Base-by-base conservation (phyloP, 1,140 invertebrate genomes). In the Bombus difficillimus region DNA sequence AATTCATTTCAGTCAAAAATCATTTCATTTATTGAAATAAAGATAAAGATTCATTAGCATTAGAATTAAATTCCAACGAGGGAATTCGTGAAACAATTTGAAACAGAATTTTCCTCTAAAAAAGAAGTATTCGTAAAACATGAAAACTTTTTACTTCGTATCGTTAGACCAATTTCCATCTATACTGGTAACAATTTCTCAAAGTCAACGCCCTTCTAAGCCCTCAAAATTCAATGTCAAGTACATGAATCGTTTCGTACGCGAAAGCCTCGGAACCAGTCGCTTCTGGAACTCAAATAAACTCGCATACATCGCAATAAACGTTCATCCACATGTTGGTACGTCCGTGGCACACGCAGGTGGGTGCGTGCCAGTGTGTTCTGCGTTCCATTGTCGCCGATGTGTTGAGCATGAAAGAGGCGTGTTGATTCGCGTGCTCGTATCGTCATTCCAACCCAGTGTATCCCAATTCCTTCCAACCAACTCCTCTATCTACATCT, bases 401-500 rank as follows among this genome's bases (percentile, higher is more conserved):
- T 85, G 71, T 82, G 88, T 47, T 47, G 86, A 47, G 68, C 47
- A 71, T n/a, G 78, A 81, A 88, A 81, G 68, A 69, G 85, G 78
- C 79, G 75, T 73, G 88, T 79, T 88, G 83, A 89, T 89, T 83
- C 77, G 64, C 76, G 76, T 66, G 53, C 37, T 25, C 69, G 53
- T 39, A 74, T 76, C 83, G 87, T 88, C 66, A 68, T 68, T 68
- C 66, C 64, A 15, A 43, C 73, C 37, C 41, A 28, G 22, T 32
- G 47, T 66, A 80, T 74, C n/a, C 47, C 18, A 74, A 74, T 59
- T 73, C 71, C 47, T 15, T 53, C 69, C 43, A n/a, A 34, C 25
- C 43, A 8, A 15, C 32, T 43, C 34, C 34, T 18, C 9, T 34
- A n/a, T 9, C 41, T 41, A 18, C 25, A 71, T 81, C 43, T n/a